Evolutionary conservation across 1,140 invertebrate species (phyloP), one percentile per base, ranked within the genome.

Genomic region (Bombus confusus): DNA sequence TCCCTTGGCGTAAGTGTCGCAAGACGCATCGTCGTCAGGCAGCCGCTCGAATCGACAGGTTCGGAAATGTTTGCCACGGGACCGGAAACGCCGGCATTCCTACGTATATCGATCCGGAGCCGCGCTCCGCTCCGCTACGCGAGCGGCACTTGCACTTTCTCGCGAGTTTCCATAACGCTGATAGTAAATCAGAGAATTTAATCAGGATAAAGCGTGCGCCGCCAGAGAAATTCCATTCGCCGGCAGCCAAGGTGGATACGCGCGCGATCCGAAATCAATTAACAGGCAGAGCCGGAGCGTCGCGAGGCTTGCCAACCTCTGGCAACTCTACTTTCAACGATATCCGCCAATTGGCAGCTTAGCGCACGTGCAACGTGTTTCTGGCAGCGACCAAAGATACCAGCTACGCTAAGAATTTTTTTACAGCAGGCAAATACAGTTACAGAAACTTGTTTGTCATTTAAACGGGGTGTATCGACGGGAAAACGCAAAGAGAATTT

Each of bases 111-210:
- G 87, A 88, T 59, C 87, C 28, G 37, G 43, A 25, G 31, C n/a
- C 12, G n/a, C n/a, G 43, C 31, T 57, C 69, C 59, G 57, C 74
- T 86, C 69, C 59, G 57, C 74, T 86, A 66, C 76, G 86, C 47
- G 71, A 82, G 82, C 68, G 41, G 8, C 0, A 57, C 47, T 71
- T 31, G 34, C 79, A 41, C 34, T 74, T 79, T 57, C 76, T 43
- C 64, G 15, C 15, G 77, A 72, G 66, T 39, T 31, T 80, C 25
- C 76, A 28, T 73, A 57, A 28, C 28, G 59, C 15, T 37, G 71
- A 80, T 43, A 47, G 37, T 39, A 81, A 86, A 81, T 86, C 41
- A 62, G n/a, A 43, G 59, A 81, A 86, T 81, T 81, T 81, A 81
- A 86, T 86, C 78, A 59, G 62, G 47, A 81, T 69, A 79, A 74